Conservation (phyloP, 1,140 invertebrate genomes). For the Glossosoma conforme region DNA sequence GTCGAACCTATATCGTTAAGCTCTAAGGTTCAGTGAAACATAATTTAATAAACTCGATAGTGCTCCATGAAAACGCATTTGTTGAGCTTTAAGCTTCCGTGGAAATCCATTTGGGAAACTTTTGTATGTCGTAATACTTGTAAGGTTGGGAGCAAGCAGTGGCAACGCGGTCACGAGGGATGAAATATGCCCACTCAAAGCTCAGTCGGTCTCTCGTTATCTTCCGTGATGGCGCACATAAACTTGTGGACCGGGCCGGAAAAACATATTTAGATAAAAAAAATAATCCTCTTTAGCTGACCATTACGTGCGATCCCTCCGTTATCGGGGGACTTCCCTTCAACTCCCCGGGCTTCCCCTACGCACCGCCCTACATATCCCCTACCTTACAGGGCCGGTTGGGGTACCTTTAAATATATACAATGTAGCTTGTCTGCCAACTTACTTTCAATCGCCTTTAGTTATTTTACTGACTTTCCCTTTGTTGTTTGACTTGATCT, state of each 20-base stretch:
- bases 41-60: too few relatives aligned
- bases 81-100: neutral
- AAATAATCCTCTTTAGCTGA: slow-evolving; percentile 32
- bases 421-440: too few relatives aligned
- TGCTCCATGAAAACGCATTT: slow-evolving; percentile 2
- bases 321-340: slow-evolving; percentile 22
- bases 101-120: slow-evolving; percentile 2
- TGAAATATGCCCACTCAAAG: slow-evolving; percentile 21
- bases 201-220: slow-evolving; percentile 17
- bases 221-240: slow-evolving; percentile 26
- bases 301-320: slow-evolving; percentile 25
- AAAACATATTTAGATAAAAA: slow-evolving; percentile 33
- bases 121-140: neutral
- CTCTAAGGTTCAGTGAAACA: too few relatives aligned
- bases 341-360: neutral
- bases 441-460: too few relatives aligned
- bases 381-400: too few relatives aligned
- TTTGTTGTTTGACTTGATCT: too few relatives aligned
- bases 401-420: too few relatives aligned
- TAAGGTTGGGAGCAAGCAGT: neutral
- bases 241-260: slow-evolving; percentile 29
- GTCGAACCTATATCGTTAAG: too few relatives aligned
- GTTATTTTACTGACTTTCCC: too few relatives aligned
- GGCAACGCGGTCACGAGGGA: slow-evolving; percentile 2
- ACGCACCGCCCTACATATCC: too few relatives aligned